These are phyloP conservation scores for Thecocarcelia acutangulata DNA, from an alignment of 2,888 invertebrate genomes.

Conservation along the genomic window DNA sequence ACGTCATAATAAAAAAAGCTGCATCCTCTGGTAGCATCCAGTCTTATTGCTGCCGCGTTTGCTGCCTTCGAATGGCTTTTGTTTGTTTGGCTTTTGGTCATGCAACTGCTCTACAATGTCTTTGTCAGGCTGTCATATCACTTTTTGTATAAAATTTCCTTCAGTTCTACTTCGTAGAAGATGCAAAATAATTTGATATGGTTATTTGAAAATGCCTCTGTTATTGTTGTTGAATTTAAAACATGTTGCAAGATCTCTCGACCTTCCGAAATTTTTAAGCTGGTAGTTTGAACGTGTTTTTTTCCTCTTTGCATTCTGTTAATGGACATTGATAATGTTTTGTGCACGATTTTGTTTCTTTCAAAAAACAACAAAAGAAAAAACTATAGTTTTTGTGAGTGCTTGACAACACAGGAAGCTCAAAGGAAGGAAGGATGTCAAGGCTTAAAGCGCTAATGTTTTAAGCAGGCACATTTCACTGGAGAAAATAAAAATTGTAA, in stretches of 20 bases:
- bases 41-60: not conserved
- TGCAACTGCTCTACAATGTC: constrained; percentile 32
- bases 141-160: constrained; percentile 26
- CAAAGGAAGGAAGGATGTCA: constrained; percentile 30
- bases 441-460: constrained; percentile 50
- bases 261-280: constrained; percentile 40
- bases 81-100: constrained; percentile 51
- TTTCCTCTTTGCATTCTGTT: constrained; percentile 10
- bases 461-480: constrained; percentile 40
- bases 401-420: constrained; percentile 36
- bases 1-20: constrained; percentile 43
- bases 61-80: not conserved
- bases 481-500: not conserved
- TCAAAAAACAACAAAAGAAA: constrained; percentile 1
- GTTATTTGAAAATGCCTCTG: constrained; percentile 44
- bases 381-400: constrained; percentile 20
- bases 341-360: constrained; percentile 21
- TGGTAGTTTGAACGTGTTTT: constrained; percentile 12
- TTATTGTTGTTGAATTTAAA: constrained; percentile 35
- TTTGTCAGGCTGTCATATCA: constrained; percentile 56
- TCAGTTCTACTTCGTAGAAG: constrained; percentile 21
- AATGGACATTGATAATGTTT: constrained; percentile 45
- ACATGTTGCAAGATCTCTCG: constrained; percentile 54
- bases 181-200: constrained; percentile 63
- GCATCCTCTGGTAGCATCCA: constrained; percentile 7